Conservation (phyloP, 2,113 vertebrate species). For the Toxotes chatareus region DNA sequence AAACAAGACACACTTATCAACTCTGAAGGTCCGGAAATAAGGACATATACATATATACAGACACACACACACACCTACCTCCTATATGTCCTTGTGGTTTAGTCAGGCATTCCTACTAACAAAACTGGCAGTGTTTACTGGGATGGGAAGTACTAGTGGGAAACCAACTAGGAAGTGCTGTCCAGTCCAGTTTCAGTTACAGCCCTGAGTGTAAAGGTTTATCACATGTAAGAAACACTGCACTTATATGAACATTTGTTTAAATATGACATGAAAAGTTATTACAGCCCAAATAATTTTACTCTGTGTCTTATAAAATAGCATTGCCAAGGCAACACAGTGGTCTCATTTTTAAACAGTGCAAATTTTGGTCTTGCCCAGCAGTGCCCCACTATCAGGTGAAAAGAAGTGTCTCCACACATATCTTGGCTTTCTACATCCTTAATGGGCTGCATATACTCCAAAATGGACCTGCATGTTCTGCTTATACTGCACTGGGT, state of each 20-base stretch:
- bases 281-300: neutral
- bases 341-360: neutral
- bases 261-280: neutral
- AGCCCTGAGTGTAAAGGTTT: neutral
- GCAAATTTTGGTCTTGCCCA: neutral
- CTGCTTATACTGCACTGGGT: neutral
- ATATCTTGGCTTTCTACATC: neutral
- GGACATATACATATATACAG: neutral
- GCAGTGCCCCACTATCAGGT: neutral
- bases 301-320: neutral
- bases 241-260: too few species aligned
- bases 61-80: too few species aligned
- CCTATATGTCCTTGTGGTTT: neutral
- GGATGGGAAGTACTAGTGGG: too few species aligned
- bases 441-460: neutral
- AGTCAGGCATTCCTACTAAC: neutral
- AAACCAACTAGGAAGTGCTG: neutral
- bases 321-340: neutral
- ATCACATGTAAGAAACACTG: neutral
- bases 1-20: neutral
- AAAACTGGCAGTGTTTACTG: neutral
- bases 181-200: neutral
- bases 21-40: conserved; percentile 23
- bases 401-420: neutral
- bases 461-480: neutral